A percentile compares a stretch with the other conserved stretches of the same genome.
These are phyloP conservation scores for Bombus confusus DNA, from an alignment of 1,140 invertebrate species.

Conservation along the genomic window DNA sequence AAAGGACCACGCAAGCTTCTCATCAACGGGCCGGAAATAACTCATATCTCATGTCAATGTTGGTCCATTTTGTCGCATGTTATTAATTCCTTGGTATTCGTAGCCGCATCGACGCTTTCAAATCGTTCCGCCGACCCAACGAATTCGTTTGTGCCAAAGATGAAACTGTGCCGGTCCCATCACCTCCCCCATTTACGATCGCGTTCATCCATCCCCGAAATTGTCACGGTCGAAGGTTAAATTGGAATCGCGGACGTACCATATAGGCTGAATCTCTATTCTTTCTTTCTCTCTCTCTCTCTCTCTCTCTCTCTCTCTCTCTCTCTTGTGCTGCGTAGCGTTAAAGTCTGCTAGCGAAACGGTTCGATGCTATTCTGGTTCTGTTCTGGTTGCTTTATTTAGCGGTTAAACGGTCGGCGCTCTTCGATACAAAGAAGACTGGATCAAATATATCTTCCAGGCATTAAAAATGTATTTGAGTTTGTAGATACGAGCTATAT, in stretches of 20 bases:
- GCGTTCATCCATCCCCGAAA: not conserved
- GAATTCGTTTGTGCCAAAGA: conserved; percentile 33
- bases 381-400: conserved; percentile 22
- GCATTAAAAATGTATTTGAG: not conserved
- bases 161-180: conserved; percentile 37
- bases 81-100: conserved; percentile 49
- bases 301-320: too few species aligned
- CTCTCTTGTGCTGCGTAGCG: not conserved
- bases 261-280: not conserved
- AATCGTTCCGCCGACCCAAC: conserved; percentile 13
- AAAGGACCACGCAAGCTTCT: not conserved
- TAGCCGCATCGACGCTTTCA: conserved; percentile 6
- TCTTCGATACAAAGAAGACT: not conserved
- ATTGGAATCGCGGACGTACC: conserved; percentile 26
- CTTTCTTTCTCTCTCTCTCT: not conserved
- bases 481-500: not conserved
- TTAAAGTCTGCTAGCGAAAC: not conserved
- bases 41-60: not conserved
- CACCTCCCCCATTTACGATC: conserved; percentile 2
- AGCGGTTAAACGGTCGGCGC: not conserved
- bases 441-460: not conserved
- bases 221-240: conserved; percentile 37
- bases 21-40: conserved; percentile 28
- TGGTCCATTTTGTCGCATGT: conserved; percentile 20
- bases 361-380: not conserved